Evolutionary conservation across 1,140 invertebrate species (phyloP).

Genomic region (Limonius californicus): DNA sequence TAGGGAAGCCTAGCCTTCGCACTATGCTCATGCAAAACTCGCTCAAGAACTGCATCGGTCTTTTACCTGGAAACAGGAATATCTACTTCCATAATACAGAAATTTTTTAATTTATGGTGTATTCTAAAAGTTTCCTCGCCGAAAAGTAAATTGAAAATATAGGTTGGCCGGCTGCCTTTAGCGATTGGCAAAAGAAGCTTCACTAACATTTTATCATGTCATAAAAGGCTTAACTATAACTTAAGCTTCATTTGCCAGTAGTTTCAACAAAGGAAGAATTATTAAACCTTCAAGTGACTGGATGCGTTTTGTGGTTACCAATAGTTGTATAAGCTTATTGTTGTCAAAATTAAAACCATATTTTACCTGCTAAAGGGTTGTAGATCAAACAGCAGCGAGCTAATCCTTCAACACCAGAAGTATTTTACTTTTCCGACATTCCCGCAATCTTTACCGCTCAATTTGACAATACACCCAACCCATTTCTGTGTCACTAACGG

Average conservation of each 20-base stretch:
- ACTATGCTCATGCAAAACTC: background rate
- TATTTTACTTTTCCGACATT: too few species aligned
- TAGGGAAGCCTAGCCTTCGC: background rate
- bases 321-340: background rate
- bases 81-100: too few species aligned
- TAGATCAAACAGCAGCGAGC: too few species aligned
- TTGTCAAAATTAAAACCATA: background rate
- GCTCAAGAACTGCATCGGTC: background rate
- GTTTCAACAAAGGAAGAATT: background rate
- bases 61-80: conserved; percentile 3
- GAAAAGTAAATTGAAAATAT: background rate
- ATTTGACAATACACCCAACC: too few species aligned
- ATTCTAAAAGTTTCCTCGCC: too few species aligned
- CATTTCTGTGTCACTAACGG: too few species aligned
- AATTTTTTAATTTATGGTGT: too few species aligned
- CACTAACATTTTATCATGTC: background rate
- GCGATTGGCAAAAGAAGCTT: background rate
- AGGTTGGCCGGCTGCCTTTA: background rate
- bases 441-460: too few species aligned
- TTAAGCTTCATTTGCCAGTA: background rate
- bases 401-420: too few species aligned
- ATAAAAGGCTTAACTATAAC: background rate
- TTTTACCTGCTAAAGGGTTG: background rate
- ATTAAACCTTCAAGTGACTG: background rate
- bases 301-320: background rate